Evolutionary conservation across 2,888 invertebrate species (phyloP).

Genomic region (Agriotes lineatus): DNA sequence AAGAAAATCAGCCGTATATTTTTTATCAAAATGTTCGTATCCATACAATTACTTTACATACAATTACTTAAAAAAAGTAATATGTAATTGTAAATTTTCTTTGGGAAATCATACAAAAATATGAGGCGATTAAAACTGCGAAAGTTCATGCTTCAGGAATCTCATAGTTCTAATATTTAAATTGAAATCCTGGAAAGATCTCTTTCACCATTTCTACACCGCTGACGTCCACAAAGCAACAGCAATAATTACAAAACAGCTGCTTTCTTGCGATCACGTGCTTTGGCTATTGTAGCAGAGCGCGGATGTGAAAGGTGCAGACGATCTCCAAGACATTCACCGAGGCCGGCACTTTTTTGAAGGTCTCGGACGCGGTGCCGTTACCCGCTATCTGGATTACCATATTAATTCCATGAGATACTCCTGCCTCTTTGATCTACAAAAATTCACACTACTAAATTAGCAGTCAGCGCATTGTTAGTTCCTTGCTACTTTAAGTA

Average conservation of each 20-base stretch:
- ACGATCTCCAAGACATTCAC: constrained; percentile 26
- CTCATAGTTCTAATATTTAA: no score
- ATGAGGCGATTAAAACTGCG: no score
- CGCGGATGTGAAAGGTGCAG: constrained; percentile 40
- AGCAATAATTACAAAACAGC: constrained; percentile 7
- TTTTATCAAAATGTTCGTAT: no score
- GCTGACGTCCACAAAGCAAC: background rate
- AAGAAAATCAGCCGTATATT: no score
- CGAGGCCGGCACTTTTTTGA: constrained; percentile 15
- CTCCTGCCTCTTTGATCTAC: background rate
- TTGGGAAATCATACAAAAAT: no score
- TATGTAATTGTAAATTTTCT: no score
- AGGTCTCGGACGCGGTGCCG: constrained; percentile 41
- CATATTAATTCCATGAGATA: background rate
- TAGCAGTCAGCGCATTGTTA: background rate
- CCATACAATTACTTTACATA: no score
- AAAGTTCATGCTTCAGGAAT: no score
- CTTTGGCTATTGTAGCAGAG: constrained; percentile 4
- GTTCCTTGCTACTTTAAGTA: background rate
- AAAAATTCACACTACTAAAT: constrained; percentile 5
- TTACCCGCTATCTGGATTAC: constrained; percentile 29
- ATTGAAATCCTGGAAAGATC: no score
- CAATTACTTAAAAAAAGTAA: no score
- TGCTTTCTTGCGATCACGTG: constrained; percentile 38
- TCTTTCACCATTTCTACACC: no score